phyloP scores from a whole-genome alignment of 2,113 vertebrate genomes.

The Odobenus rosmarus region DNA sequence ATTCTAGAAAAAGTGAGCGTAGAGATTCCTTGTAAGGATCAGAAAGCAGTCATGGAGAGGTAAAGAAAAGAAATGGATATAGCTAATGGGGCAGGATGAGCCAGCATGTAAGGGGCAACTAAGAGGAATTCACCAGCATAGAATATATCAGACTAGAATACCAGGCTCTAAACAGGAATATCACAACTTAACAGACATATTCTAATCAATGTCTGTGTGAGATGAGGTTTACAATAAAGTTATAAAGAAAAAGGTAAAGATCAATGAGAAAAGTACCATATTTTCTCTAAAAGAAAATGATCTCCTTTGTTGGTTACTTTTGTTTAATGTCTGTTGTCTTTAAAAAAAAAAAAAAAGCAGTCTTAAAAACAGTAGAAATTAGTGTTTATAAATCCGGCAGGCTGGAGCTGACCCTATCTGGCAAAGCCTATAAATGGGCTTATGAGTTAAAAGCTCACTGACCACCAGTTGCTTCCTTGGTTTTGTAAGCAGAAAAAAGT shows the following conservation, averaged over 20 bases:
- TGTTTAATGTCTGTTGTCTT: constrained; percentile 18
- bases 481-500: constrained; percentile 38
- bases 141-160: background rate
- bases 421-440: background rate
- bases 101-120: background rate
- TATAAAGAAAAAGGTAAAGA: background rate
- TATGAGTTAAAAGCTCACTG: background rate
- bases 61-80: background rate
- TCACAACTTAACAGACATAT: background rate
- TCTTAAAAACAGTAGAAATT: constrained; percentile 2
- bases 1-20: background rate
- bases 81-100: background rate
- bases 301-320: constrained; percentile 5
- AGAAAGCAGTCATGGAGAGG: background rate
- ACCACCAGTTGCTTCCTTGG: constrained; percentile 33
- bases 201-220: background rate
- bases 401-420: background rate
- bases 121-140: background rate
- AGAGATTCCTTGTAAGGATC: background rate
- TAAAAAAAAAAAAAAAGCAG: constrained; percentile 28
- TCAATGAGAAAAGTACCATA: background rate
- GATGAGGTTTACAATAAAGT: background rate
- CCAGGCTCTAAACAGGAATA: background rate
- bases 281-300: constrained; percentile 36
- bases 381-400: background rate